Conservation (phyloP, 2,888 invertebrate genomes). For the Lycaena phlaeas region DNA sequence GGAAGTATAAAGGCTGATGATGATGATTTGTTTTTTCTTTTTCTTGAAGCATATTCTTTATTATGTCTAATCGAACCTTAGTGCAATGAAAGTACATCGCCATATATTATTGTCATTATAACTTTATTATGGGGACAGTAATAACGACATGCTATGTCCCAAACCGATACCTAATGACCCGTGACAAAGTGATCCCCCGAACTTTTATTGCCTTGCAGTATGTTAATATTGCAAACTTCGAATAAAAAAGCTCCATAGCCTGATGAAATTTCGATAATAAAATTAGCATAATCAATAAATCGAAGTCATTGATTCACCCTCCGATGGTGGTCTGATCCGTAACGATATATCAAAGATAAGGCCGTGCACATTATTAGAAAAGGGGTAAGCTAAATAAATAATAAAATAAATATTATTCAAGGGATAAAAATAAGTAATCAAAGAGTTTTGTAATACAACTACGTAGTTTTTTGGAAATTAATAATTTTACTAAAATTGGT, state of each 20-base stretch:
- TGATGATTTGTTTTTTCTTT: too few species aligned
- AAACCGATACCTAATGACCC: neutral
- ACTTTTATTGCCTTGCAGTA: conserved; percentile 1
- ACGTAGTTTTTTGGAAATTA: too few species aligned
- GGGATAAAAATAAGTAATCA: too few species aligned
- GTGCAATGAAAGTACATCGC: too few species aligned
- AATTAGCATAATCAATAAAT: conserved; percentile 50
- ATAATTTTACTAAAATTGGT: too few species aligned
- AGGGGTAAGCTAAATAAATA: neutral
- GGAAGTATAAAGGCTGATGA: too few species aligned
- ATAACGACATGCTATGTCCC: neutral
- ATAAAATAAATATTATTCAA: too few species aligned
- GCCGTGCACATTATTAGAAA: conserved; percentile 18
- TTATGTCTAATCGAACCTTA: too few species aligned
- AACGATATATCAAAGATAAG: conserved; percentile 4
- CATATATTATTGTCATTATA: too few species aligned
- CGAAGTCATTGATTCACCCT: conserved; percentile 50
- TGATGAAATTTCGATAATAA: conserved; percentile 9
- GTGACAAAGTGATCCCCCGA: neutral
- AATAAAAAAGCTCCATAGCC: neutral
- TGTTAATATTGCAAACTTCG: neutral
- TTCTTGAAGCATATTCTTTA: too few species aligned
- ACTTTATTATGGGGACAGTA: too few species aligned
- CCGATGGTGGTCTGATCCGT: conserved; percentile 22
- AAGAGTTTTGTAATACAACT: too few species aligned